Conservation (phyloP, 2,797 vertebrate genomes). For the Eulemur coronatus region DNA sequence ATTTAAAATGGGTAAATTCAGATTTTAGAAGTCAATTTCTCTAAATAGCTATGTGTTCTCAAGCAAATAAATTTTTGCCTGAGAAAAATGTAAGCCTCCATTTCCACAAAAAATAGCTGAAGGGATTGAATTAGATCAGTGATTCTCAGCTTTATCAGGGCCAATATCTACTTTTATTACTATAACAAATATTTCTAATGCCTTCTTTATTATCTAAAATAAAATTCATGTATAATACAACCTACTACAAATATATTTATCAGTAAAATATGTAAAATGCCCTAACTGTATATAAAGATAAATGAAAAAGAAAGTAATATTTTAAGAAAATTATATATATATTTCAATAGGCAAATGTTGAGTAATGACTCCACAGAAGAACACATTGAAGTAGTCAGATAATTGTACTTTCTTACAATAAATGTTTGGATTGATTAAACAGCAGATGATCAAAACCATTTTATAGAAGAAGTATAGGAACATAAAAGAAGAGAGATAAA, state of each 20-base stretch:
- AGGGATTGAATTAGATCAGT: background rate
- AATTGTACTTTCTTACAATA: background rate
- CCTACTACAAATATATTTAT: background rate
- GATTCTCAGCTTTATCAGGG: background rate
- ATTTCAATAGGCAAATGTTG: background rate
- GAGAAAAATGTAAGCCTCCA: background rate
- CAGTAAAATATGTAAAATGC: background rate
- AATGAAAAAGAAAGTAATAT: background rate
- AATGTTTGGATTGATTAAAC: background rate
- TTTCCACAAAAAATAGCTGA: background rate
- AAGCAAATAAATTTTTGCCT: background rate
- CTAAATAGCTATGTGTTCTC: background rate
- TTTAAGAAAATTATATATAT: background rate
- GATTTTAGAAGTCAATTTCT: conserved; percentile 18
- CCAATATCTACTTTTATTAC: background rate
- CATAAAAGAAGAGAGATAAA: background rate
- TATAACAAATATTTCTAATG: conserved; percentile 9
- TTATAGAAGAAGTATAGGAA: background rate
- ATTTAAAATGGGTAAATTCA: conserved; percentile 31
- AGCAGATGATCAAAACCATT: background rate
- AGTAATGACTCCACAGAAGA: background rate
- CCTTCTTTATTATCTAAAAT: background rate
- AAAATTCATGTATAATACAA: background rate
- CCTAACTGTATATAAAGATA: background rate
- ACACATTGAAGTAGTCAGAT: background rate